Percentiles rank a stretch among this genome's conserved stretches.
These are phyloP conservation scores for Eudasyphora cyanicolor DNA, from an alignment of 2,888 invertebrate genomes.

Conservation along the genomic window DNA sequence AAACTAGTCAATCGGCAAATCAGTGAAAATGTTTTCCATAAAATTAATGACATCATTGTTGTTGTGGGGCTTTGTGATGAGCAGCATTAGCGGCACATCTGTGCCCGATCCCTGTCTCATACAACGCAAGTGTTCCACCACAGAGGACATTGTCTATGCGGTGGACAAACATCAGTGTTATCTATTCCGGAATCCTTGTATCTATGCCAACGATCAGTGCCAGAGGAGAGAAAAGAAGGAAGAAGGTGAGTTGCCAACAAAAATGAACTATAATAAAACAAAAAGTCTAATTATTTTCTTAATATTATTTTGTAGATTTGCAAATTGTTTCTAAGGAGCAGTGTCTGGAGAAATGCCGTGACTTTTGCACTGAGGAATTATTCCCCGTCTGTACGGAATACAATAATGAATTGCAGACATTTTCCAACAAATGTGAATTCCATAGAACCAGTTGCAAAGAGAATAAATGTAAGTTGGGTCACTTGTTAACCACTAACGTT, in stretches of 20 bases:
- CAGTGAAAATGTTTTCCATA: slow-evolving; percentile 32
- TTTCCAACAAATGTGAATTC: slow-evolving; percentile 43
- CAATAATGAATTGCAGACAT: slow-evolving; percentile 24
- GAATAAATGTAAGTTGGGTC: slow-evolving; percentile 52
- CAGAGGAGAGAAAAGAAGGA: slow-evolving; percentile 10
- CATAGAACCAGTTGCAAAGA: slow-evolving; percentile 41
- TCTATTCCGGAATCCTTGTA: slow-evolving; percentile 48
- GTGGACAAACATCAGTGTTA: slow-evolving; percentile 34
- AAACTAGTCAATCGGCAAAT: background rate
- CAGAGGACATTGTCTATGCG: slow-evolving; percentile 49
- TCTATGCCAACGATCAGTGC: slow-evolving; percentile 48
- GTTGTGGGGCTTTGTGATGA: background rate
- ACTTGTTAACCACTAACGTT: too few species aligned
- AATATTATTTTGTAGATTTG: slow-evolving; percentile 13
- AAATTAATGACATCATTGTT: slow-evolving; percentile 4
- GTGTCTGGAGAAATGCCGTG: slow-evolving; percentile 38
- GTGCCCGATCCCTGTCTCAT: slow-evolving; percentile 2
- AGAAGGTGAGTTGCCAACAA: slow-evolving; percentile 25
- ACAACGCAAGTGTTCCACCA: slow-evolving; percentile 36
- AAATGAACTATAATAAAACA: background rate
- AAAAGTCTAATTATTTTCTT: background rate
- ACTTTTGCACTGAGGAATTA: slow-evolving; percentile 19
- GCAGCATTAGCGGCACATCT: background rate
- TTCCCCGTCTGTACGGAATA: slow-evolving; percentile 50
- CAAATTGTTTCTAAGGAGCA: slow-evolving; percentile 16